Conservation (phyloP, 2,113 vertebrate genomes). For the Hylia prasina region DNA sequence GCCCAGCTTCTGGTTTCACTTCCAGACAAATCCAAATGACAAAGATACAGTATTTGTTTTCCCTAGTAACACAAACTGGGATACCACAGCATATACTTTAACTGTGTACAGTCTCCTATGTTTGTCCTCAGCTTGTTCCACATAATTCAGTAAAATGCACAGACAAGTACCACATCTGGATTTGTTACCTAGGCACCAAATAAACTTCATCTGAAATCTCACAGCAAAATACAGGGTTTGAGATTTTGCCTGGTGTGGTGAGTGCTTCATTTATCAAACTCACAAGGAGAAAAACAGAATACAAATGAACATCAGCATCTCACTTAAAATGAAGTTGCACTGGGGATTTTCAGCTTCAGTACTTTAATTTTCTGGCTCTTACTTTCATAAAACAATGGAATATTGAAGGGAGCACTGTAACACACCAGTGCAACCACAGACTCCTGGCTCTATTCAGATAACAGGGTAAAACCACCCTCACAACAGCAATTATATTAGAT, state of each 20-base stretch:
- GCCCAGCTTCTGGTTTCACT: not conserved
- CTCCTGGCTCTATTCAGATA: not conserved
- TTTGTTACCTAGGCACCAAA: conserved; percentile 57
- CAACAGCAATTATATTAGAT: not conserved
- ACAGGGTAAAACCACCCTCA: not conserved
- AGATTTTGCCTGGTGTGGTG: not conserved
- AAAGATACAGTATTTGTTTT: conserved; percentile 30
- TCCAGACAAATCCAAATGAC: conserved; percentile 19
- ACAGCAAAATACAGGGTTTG: not conserved
- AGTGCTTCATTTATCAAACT: conserved; percentile 10
- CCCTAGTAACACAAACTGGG: not conserved
- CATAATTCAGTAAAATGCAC: conserved; percentile 60
- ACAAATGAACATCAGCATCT: not conserved
- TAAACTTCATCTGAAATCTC: conserved; percentile 30
- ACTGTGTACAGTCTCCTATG: not conserved
- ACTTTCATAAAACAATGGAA: not conserved
- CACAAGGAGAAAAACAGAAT: not conserved
- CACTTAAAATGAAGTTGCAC: not conserved
- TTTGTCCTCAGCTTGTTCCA: conserved; percentile 2
- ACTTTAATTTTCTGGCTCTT: not conserved
- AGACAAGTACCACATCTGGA: conserved; percentile 73
- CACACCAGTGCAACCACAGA: not conserved
- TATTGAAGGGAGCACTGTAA: not conserved
- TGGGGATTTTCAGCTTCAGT: not conserved
- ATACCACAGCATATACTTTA: not conserved